Percentiles rank a stretch among this genome's conserved stretches.
Evolutionary conservation across 2,888 invertebrate species (phyloP).

Genomic region (Morpho achilles): DNA sequence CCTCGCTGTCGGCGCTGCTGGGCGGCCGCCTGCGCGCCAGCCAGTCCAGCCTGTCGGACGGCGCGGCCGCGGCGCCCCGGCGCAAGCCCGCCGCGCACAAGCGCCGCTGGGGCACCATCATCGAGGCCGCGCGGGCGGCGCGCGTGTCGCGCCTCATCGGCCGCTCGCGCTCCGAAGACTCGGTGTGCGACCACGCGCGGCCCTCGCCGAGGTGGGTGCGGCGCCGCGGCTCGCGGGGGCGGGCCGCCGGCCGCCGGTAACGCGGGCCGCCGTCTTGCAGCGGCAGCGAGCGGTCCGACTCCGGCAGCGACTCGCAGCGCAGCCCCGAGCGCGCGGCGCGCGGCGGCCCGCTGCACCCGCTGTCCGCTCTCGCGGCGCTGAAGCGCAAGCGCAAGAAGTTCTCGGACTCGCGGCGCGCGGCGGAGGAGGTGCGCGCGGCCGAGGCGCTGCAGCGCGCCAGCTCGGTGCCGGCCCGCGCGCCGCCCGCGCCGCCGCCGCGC

Average conservation of each 20-base stretch:
- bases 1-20: conserved; percentile 83
- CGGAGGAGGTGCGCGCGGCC: conserved; percentile 45
- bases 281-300: conserved; percentile 83
- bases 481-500: conserved; percentile 50
- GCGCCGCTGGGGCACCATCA: conserved; percentile 90
- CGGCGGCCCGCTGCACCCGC: conserved; percentile 56
- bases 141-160: conserved; percentile 89
- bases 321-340: conserved; percentile 66
- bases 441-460: conserved; percentile 49
- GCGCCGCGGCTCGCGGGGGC: conserved; percentile 32
- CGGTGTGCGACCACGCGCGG: conserved; percentile 82
- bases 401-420: conserved; percentile 83
- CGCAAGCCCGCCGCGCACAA: conserved; percentile 81
- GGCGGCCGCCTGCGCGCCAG: conserved; percentile 70
- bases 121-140: conserved; percentile 91
- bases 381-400: conserved; percentile 91
- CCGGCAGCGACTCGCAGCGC: conserved; percentile 85
- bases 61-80: conserved; percentile 44
- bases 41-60: conserved; percentile 53
- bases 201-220: conserved; percentile 69
- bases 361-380: conserved; percentile 85
- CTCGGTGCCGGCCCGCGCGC: conserved; percentile 59
- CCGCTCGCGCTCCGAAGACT: conserved; percentile 89
- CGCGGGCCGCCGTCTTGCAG: conserved; percentile 31
- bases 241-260: conserved; percentile 78